These are phyloP conservation scores for Lordiphosa fenestrarum DNA, from an alignment of 2,888 invertebrate species.

Conservation along the genomic window DNA sequence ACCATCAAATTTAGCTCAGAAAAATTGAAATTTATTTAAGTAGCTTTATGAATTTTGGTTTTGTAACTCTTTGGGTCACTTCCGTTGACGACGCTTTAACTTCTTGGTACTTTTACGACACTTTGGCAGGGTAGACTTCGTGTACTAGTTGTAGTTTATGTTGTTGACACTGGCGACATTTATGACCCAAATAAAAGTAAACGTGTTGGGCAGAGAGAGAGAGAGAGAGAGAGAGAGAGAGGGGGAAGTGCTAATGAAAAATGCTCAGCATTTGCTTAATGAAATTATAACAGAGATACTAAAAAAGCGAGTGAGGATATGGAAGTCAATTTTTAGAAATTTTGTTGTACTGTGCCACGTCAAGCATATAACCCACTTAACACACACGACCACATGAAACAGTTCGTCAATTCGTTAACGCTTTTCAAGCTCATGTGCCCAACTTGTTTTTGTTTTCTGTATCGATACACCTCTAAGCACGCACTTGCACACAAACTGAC, in stretches of 20 bases:
- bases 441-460: constrained; percentile 27
- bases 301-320: constrained; percentile 42
- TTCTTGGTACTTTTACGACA: constrained; percentile 49
- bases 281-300: constrained; percentile 66
- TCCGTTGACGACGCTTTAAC: constrained; percentile 45
- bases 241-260: constrained; percentile 69
- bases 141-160: constrained; percentile 9
- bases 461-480: constrained; percentile 43
- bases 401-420: constrained; percentile 37
- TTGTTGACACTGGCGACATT: constrained; percentile 28
- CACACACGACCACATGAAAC: constrained; percentile 40
- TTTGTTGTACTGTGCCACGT: constrained; percentile 18
- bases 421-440: constrained; percentile 50
- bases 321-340: constrained; percentile 20
- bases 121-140: constrained; percentile 35
- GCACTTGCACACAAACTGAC: constrained; percentile 30
- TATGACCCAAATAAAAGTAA: constrained; percentile 71
- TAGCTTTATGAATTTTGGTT: constrained; percentile 20
- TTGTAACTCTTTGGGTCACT: constrained; percentile 56
- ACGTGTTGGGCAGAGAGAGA: constrained; percentile 52
- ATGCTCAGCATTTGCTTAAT: constrained; percentile 71
- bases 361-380: constrained; percentile 63
- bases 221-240: constrained; percentile 11
- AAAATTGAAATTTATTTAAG: too few species aligned
- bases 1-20: too few species aligned